Evolutionary conservation across 2,113 vertebrate species (phyloP), one percentile per base, ranked within the genome.

Genomic region (Poicephalus gulielmi): DNA sequence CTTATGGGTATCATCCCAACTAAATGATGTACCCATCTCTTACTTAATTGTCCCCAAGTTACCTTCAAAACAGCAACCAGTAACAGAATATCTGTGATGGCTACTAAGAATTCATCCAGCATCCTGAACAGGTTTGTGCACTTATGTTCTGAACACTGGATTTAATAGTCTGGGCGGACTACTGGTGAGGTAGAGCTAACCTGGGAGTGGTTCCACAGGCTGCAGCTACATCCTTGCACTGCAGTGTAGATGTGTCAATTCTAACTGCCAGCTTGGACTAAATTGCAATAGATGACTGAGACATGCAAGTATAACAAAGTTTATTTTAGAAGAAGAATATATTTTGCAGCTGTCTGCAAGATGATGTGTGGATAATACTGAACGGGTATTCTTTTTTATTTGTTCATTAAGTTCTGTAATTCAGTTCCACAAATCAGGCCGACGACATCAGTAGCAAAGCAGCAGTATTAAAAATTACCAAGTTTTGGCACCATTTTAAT

Each of bases 211-310:
- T 79, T 78, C 60, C 0, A 0, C 3, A 66, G 50, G 62, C 5
- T 47, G 55, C 15, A 13, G 75, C 71, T 46, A 12, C 63, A 39
- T 35, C 67, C 30, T 35, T 24, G 7, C 3, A 3, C 1, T 43
- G 52, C 47, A 55, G 5, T 0, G 13, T 2, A 57, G 39, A 39
- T 12, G 33, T 30, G 53, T 39, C 11, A 3, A 35, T 31, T 39
- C 50, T 30, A 43, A 3, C 17, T 33, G 15, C 9, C 41, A 70
- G n/a, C 44, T 11, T 22, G 35, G 28, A 17, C 62, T 66, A 57
- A 25, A 27, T 0, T 24, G 35, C 67, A 69, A 49, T 0, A 4
- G 47, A 17, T 2, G 4, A 66, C 47, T 0, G 3, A 69, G 41
- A 73, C 15, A 43, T 11, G 25, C 55, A 50, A 80, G 27, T 16